These are phyloP conservation scores for Phoeniculus purpureus DNA, from an alignment of 2,797 vertebrate species.

Conservation along the genomic window DNA sequence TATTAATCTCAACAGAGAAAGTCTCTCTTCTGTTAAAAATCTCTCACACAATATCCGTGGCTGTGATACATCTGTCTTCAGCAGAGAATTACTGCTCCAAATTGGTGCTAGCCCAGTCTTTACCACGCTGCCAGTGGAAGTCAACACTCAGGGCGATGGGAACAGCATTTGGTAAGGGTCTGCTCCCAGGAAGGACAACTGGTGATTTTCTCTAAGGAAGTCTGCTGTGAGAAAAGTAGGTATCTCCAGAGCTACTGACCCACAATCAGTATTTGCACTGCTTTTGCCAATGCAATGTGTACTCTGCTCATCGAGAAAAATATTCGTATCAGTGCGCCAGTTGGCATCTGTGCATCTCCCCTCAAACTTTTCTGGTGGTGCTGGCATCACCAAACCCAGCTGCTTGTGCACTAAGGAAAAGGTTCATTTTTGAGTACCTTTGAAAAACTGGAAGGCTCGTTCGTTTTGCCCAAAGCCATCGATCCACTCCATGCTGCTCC, in stretches of 20 bases:
- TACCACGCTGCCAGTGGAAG: background rate
- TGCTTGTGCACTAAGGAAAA: background rate
- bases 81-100: background rate
- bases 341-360: background rate
- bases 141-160: too few species aligned
- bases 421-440: background rate
- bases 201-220: background rate
- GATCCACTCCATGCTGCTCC: background rate
- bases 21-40: conserved; percentile 3
- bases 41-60: background rate
- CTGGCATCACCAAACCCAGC: background rate
- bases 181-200: background rate
- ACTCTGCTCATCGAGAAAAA: accelerated
- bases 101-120: background rate
- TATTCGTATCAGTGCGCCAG: accelerated
- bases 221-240: background rate
- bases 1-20: conserved; percentile 10
- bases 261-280: background rate
- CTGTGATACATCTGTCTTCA: background rate
- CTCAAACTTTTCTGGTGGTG: background rate
- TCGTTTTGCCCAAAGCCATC: background rate
- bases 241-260: background rate
- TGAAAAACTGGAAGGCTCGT: background rate
- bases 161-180: background rate
- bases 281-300: background rate